phyloP scores from a whole-genome alignment of 2,797 vertebrate species.

The Epinephelus awoara region DNA sequence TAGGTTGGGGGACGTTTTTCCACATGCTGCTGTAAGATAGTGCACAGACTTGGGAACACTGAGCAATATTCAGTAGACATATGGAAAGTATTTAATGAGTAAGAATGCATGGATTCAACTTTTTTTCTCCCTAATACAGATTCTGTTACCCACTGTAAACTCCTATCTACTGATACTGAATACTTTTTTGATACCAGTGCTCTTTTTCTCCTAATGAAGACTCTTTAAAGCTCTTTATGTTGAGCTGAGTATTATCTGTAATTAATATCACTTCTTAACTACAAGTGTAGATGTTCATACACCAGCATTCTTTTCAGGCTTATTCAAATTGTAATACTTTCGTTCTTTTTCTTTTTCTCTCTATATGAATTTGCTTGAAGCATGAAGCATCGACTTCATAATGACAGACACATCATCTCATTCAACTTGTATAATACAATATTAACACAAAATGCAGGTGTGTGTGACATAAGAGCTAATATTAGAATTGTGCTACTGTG shows the following conservation, averaged over 20 bases:
- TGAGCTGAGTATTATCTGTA: not conserved
- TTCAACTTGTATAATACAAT: not conserved
- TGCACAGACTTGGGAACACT: not conserved
- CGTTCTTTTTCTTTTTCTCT: not conserved
- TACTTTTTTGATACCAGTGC: not conserved
- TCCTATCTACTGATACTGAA: not conserved
- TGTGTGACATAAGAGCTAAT: too few relatives aligned
- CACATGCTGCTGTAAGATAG: not conserved
- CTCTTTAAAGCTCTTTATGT: too few relatives aligned
- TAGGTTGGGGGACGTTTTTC: conserved; percentile 21
- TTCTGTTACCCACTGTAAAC: not conserved
- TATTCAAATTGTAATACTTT: not conserved
- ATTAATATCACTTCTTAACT: not conserved
- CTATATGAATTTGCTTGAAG: too few relatives aligned
- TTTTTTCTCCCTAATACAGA: not conserved
- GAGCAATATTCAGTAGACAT: not conserved
- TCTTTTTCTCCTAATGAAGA: not conserved
- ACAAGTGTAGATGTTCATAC: not conserved
- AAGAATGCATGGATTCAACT: not conserved
- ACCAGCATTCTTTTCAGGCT: not conserved
- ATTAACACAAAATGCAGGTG: too few relatives aligned
- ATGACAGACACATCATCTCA: not conserved
- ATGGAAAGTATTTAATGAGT: not conserved
- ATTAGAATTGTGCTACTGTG: too few relatives aligned
- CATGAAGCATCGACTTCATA: not conserved